phyloP scores from a whole-genome alignment of 2,797 vertebrate genomes.

The Ptychobarbus kaznakovi region DNA sequence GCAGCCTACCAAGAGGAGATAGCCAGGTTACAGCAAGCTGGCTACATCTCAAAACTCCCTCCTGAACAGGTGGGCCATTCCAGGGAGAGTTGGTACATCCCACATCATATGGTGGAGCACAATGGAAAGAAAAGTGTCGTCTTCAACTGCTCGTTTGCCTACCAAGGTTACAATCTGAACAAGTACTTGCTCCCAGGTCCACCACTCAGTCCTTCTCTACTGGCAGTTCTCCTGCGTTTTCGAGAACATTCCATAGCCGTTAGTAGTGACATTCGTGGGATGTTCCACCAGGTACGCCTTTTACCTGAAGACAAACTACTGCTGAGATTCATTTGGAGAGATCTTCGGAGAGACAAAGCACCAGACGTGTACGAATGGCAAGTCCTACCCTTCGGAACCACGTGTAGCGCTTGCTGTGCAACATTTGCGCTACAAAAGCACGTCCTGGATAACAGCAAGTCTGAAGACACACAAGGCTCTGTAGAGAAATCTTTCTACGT shows the following conservation, averaged over 20 bases:
- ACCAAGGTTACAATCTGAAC: not conserved
- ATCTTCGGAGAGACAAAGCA: too few relatives aligned
- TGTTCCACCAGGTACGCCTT: not conserved
- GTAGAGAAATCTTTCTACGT: too few relatives aligned
- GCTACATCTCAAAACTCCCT: not conserved
- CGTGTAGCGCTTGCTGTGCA: too few relatives aligned
- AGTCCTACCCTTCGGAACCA: too few relatives aligned
- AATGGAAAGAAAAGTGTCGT: not conserved
- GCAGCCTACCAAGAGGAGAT: too few relatives aligned
- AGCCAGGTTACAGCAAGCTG: not conserved
- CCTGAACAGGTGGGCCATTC: not conserved
- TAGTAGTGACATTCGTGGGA: not conserved
- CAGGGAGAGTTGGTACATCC: not conserved
- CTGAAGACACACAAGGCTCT: too few relatives aligned
- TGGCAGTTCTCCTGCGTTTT: not conserved
- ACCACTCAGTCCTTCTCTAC: not conserved
- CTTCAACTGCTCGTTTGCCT: not conserved
- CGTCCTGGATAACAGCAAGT: too few relatives aligned
- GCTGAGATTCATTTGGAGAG: not conserved
- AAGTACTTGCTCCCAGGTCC: too few relatives aligned
- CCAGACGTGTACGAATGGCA: too few relatives aligned
- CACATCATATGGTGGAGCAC: not conserved
- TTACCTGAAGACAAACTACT: not conserved
- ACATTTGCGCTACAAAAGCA: too few relatives aligned
- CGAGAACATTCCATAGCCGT: not conserved